phyloP scores from a whole-genome alignment of 1,140 invertebrate genomes.

The Zaprionus africanus region DNA sequence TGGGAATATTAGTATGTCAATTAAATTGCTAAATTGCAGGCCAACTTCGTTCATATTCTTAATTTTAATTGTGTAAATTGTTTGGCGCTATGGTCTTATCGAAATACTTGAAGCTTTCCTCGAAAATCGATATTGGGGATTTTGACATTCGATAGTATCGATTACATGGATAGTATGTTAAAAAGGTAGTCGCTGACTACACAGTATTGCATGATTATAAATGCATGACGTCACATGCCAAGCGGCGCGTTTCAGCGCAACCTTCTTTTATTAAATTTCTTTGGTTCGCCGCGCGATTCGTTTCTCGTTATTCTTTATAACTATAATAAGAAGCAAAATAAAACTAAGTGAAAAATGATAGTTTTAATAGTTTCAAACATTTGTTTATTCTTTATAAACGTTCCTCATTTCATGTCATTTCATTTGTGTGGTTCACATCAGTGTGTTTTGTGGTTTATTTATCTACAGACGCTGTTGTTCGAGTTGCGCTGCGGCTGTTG shows the following conservation, averaged over 20 bases:
- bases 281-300: not conserved
- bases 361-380: conserved; percentile 73
- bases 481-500: conserved; percentile 20
- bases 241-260: conserved; percentile 6
- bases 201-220: not conserved
- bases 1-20: not conserved
- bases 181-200: not conserved
- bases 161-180: not conserved
- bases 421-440: conserved; percentile 52
- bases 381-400: conserved; percentile 81
- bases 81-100: conserved; percentile 2
- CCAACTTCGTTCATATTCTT: conserved; percentile 13
- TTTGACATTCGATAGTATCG: not conserved
- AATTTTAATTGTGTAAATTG: conserved; percentile 1
- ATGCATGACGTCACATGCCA: not conserved
- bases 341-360: conserved; percentile 32
- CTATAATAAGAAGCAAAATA: conserved; percentile 1
- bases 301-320: not conserved
- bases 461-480: conserved; percentile 52
- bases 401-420: conserved; percentile 72
- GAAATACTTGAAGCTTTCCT: not conserved
- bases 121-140: not conserved
- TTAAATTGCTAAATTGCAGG: conserved; percentile 2
- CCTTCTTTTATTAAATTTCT: not conserved
- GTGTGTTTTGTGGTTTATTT: conserved; percentile 46